Evolutionary conservation across 2,113 vertebrate genomes (phyloP).

Genomic region (Eolophus roseicapilla): DNA sequence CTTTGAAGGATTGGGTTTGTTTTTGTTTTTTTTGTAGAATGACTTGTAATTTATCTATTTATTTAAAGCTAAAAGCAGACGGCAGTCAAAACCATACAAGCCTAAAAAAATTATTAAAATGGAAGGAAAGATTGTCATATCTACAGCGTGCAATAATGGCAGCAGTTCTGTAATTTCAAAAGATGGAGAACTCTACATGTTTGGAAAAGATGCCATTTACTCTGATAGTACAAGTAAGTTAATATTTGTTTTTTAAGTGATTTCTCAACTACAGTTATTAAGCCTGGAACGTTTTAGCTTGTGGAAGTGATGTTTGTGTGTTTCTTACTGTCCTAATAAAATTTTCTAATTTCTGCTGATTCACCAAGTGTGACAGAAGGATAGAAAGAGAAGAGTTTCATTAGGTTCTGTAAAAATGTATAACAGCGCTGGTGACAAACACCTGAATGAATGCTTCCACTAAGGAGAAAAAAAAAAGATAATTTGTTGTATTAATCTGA

Average conservation of each 20-base stretch:
- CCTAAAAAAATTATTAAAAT: slow-evolving; percentile 99
- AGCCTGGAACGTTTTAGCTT: not conserved
- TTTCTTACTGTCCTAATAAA: not conserved
- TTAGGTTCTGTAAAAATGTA: not conserved
- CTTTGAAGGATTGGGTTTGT: not conserved
- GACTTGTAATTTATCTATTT: not conserved
- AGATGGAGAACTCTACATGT: slow-evolving; percentile 99
- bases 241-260: not conserved
- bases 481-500: not conserved
- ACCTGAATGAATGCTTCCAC: not conserved
- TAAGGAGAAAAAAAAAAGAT: not conserved
- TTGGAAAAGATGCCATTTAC: slow-evolving; percentile 99
- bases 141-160: slow-evolving; percentile 96
- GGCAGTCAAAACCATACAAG: slow-evolving; percentile 98
- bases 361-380: not conserved
- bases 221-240: slow-evolving; percentile 96
- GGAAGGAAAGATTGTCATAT: slow-evolving; percentile 93
- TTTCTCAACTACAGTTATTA: not conserved
- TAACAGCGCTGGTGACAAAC: not conserved
- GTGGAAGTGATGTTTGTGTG: not conserved
- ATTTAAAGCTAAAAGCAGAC: slow-evolving; percentile 90
- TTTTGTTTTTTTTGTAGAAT: not conserved
- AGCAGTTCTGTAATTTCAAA: slow-evolving; percentile 98
- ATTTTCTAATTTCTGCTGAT: not conserved
- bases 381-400: not conserved